phyloP scores from a whole-genome alignment of 2,113 vertebrate genomes.

The Mesoclemmys tuberculata region DNA sequence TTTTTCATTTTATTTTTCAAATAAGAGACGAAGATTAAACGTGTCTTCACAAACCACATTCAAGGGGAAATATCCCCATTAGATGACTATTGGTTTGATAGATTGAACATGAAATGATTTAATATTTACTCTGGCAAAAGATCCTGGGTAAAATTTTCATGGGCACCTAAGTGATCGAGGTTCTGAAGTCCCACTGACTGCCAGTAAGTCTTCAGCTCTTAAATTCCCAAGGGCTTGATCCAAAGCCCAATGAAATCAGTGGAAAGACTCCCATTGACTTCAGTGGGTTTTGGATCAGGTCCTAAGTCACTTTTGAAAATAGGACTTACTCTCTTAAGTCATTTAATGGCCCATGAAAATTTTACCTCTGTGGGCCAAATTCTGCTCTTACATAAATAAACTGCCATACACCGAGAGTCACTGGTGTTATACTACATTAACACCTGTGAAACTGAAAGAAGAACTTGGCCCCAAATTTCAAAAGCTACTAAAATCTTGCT shows the following conservation, averaged over 20 bases:
- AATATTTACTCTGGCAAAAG: background rate
- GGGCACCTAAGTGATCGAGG: background rate
- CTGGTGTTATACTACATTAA: background rate
- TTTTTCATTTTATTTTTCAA: background rate
- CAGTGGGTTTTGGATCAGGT: background rate
- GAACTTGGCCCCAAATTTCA: background rate
- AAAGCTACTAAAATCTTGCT: background rate
- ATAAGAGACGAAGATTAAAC: background rate
- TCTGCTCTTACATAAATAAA: background rate
- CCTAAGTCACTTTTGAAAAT: background rate
- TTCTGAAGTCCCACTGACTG: too few species aligned
- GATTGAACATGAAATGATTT: background rate
- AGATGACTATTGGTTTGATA: background rate
- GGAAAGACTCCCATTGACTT: background rate
- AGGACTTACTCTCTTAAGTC: background rate
- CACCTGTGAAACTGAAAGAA: background rate
- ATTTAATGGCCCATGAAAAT: background rate
- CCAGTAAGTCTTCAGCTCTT: too few species aligned
- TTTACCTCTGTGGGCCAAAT: background rate
- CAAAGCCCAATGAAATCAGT: too few species aligned
- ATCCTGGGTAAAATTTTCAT: background rate
- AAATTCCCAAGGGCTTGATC: too few species aligned
- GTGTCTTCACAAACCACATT: background rate
- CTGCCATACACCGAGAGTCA: background rate
- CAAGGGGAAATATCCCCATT: background rate